These are phyloP conservation scores for Jaculus jaculus DNA, from an alignment of 2,113 vertebrate genomes.

Conservation along the genomic window DNA sequence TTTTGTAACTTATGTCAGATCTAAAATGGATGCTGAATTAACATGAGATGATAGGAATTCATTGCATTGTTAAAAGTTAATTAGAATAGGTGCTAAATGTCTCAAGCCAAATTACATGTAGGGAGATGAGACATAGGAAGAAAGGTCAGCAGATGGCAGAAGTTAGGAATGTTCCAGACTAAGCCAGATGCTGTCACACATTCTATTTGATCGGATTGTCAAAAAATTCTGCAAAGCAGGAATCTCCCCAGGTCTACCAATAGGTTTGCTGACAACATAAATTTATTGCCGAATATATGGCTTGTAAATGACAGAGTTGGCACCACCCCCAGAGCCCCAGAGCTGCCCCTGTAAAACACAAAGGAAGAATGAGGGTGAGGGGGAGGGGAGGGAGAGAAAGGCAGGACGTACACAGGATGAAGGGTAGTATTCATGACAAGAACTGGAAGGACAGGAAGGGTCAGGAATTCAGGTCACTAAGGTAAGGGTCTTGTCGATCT, in stretches of 20 bases:
- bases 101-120: neutral
- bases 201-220: neutral
- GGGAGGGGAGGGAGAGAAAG: neutral
- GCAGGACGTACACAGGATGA: neutral
- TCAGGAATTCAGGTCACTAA: neutral
- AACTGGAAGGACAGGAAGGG: neutral
- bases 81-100: neutral
- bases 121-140: neutral
- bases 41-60: neutral
- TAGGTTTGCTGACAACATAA: neutral
- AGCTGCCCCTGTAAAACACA: neutral
- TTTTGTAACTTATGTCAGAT: neutral
- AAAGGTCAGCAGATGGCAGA: neutral
- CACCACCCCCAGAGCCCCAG: no score
- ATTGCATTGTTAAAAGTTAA: neutral
- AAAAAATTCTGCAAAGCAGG: neutral
- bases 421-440: neutral
- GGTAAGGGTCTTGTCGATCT: no score
- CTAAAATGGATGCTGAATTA: neutral
- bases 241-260: neutral
- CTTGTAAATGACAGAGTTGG: neutral
- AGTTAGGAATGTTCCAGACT: neutral
- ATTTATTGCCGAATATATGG: fast-evolving
- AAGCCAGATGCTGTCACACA: neutral
- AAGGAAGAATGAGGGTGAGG: neutral